Percentiles rank a stretch among this genome's conserved stretches.
Conservation (phyloP, 2,888 invertebrate species). For the Drosophila atripex region DNA sequence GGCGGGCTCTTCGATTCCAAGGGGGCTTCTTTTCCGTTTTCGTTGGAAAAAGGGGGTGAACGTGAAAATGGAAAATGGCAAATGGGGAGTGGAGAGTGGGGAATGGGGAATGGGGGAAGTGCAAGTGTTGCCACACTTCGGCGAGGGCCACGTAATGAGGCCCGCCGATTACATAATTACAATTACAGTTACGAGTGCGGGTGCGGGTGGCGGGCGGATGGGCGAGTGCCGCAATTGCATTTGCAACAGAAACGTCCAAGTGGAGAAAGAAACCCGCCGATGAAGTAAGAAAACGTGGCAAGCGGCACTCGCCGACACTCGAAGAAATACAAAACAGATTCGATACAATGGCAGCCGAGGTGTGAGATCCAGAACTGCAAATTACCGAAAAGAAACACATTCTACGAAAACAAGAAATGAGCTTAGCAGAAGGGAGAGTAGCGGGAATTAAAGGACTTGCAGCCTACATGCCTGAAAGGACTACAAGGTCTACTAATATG, state of each 20-base stretch:
- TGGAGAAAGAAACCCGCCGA: constrained; percentile 20
- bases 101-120: constrained; percentile 6
- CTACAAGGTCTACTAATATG: no score
- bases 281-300: constrained; percentile 71
- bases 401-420: constrained; percentile 2
- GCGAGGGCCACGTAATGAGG: constrained; percentile 61
- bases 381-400: constrained; percentile 19
- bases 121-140: constrained; percentile 58
- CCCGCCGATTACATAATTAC: constrained; percentile 77
- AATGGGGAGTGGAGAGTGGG: background rate
- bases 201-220: no score
- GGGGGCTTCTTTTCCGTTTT: background rate
- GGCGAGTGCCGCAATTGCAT: constrained; percentile 57
- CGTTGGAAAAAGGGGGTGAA: background rate
- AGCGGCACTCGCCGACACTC: constrained; percentile 54
- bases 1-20: constrained; percentile 7
- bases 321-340: constrained; percentile 25
- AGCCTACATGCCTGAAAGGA: background rate
- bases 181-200: background rate
- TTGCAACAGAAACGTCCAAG: constrained; percentile 42
- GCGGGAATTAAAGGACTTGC: background rate
- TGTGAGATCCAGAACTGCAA: constrained; percentile 28
- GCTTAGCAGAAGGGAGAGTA: background rate
- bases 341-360: constrained; percentile 20
- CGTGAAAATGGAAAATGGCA: background rate